phyloP scores from a whole-genome alignment of 2,888 invertebrate genomes.

The Molanna angustata region DNA sequence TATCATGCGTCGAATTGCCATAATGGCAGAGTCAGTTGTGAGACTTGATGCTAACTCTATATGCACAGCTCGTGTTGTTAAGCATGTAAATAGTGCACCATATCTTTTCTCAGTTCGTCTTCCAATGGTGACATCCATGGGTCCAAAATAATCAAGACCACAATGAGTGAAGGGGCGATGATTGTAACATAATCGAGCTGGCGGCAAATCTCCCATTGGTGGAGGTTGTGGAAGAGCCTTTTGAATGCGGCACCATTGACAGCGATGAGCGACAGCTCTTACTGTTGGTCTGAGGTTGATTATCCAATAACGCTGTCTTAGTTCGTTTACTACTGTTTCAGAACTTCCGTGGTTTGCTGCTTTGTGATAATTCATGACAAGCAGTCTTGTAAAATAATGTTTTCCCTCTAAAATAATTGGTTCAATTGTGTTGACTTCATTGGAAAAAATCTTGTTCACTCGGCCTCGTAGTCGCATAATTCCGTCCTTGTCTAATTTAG shows the following conservation, averaged over 20 bases:
- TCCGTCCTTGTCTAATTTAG: not conserved
- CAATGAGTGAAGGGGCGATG: not conserved
- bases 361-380: slow-evolving; percentile 21
- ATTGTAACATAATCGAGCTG: not conserved
- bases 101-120: slow-evolving; percentile 1
- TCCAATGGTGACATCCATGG: slow-evolving; percentile 1
- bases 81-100: not conserved
- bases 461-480: not conserved
- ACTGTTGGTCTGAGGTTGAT: slow-evolving; percentile 28
- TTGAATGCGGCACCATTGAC: slow-evolving; percentile 26
- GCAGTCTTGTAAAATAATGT: slow-evolving; percentile 24
- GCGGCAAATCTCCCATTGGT: slow-evolving; percentile 2
- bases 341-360: slow-evolving; percentile 10
- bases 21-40: slow-evolving; percentile 2
- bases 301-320: slow-evolving; percentile 34
- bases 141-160: slow-evolving; percentile 4
- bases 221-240: slow-evolving; percentile 13
- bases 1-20: slow-evolving; percentile 7
- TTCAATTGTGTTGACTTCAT: not conserved
- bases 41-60: not conserved
- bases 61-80: slow-evolving; percentile 2
- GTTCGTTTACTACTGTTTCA: slow-evolving; percentile 30
- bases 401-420: slow-evolving; percentile 32
- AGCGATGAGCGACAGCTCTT: slow-evolving; percentile 14
- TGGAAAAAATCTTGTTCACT: not conserved